Evolutionary conservation across 2,113 vertebrate genomes (phyloP).

Genomic region (Eira barbara): DNA sequence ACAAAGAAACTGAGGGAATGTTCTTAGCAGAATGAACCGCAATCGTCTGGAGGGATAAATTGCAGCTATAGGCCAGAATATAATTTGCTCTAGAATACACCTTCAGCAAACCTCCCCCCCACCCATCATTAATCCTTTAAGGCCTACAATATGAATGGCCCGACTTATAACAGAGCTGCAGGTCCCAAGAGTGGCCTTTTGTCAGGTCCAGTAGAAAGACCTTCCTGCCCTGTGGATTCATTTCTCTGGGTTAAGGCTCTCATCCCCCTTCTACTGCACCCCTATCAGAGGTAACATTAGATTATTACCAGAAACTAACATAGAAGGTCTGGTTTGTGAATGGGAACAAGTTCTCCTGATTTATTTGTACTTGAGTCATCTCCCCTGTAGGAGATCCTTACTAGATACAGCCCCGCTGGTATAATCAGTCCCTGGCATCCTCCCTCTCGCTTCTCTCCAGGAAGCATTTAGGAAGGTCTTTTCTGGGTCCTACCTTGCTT

Average conservation of each 20-base stretch:
- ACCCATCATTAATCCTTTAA: background rate
- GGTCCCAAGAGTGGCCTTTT: background rate
- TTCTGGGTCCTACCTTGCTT: background rate
- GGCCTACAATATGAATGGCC: background rate
- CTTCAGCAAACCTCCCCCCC: background rate
- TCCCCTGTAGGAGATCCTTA: background rate
- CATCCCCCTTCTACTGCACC: fast-evolving
- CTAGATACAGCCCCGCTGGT: background rate
- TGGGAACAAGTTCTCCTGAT: background rate
- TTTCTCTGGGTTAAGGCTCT: background rate
- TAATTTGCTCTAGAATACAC: background rate
- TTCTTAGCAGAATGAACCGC: background rate
- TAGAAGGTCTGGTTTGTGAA: background rate
- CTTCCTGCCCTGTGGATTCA: background rate
- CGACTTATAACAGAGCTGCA: background rate
- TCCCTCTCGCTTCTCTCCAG: background rate
- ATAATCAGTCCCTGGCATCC: background rate
- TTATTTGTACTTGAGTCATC: background rate
- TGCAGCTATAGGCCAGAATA: background rate
- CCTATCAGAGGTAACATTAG: background rate
- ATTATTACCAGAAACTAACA: background rate
- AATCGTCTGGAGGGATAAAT: background rate
- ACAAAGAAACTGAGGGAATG: background rate
- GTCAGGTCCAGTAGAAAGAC: background rate
- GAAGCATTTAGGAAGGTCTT: background rate